Evolutionary conservation across 2,888 invertebrate species (phyloP).

Genomic region (Philereme vetulata): DNA sequence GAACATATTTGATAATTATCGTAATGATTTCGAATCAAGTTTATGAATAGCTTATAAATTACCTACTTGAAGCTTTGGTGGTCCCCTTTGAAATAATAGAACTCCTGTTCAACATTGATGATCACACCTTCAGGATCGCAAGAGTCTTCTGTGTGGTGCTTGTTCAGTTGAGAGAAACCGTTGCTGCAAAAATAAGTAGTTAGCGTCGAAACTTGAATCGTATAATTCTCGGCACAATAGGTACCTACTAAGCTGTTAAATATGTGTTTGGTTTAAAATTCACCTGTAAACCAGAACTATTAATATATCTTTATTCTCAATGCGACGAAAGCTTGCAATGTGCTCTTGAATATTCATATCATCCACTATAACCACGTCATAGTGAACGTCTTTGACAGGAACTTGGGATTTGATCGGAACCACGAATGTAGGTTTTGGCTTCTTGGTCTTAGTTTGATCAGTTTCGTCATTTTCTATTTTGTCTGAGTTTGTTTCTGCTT

Average conservation of each 20-base stretch:
- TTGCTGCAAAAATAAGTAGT: conserved; percentile 53
- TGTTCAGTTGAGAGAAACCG: conserved; percentile 68
- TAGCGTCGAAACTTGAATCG: background rate
- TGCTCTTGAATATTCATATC: conserved; percentile 37
- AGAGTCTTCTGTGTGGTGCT: conserved; percentile 55
- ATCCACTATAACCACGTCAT: conserved; percentile 46
- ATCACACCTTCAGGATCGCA: conserved; percentile 63
- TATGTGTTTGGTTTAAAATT: conserved; percentile 1
- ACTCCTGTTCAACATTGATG: conserved; percentile 49
- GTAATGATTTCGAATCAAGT: no score
- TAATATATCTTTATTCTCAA: conserved; percentile 39
- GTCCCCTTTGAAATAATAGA: conserved; percentile 52
- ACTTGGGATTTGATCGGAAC: conserved; percentile 65
- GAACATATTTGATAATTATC: background rate
- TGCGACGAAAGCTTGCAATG: background rate
- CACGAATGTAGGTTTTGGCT: conserved; percentile 57
- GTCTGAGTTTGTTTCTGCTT: conserved; percentile 11
- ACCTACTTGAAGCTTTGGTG: conserved; percentile 44
- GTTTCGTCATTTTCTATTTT: conserved; percentile 24
- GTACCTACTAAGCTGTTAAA: no score
- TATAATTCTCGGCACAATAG: background rate
- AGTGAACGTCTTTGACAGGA: conserved; percentile 56
- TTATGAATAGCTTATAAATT: background rate
- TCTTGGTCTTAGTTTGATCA: conserved; percentile 46
- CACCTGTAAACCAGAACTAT: conserved; percentile 56